Conservation (phyloP, 2,113 vertebrate species). For the Malurus cyaneus region DNA sequence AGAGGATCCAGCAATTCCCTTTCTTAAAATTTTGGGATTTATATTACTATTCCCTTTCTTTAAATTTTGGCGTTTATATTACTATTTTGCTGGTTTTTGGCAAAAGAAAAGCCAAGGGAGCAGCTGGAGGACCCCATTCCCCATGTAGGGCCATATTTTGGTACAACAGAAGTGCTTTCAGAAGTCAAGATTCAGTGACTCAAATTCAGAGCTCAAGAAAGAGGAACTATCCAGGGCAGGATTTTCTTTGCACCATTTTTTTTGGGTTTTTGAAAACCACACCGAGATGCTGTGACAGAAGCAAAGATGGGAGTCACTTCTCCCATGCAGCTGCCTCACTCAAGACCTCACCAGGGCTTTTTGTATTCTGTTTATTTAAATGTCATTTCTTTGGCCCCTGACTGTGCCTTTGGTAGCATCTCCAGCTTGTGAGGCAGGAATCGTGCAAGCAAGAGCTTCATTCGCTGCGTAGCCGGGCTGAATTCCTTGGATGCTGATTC, state of each 20-base stretch:
- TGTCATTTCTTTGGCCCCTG: neutral
- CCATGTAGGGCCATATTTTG: rapidly evolving
- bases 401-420: neutral
- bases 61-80: neutral
- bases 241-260: neutral
- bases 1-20: neutral
- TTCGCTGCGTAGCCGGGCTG: neutral
- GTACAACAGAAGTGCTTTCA: neutral
- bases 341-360: neutral
- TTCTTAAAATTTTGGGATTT: neutral
- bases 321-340: neutral
- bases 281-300: neutral
- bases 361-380: neutral
- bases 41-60: neutral
- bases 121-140: neutral
- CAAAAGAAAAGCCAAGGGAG: neutral
- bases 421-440: neutral
- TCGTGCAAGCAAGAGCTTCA: neutral
- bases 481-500: neutral
- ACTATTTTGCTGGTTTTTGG: neutral
- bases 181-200: neutral
- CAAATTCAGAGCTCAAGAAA: neutral
- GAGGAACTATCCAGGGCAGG: rapidly evolving
- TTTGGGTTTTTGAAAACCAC: neutral
- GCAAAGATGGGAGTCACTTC: neutral